Evolutionary conservation across 2,888 invertebrate genomes (phyloP).

Genomic region (Watsonalla binaria): DNA sequence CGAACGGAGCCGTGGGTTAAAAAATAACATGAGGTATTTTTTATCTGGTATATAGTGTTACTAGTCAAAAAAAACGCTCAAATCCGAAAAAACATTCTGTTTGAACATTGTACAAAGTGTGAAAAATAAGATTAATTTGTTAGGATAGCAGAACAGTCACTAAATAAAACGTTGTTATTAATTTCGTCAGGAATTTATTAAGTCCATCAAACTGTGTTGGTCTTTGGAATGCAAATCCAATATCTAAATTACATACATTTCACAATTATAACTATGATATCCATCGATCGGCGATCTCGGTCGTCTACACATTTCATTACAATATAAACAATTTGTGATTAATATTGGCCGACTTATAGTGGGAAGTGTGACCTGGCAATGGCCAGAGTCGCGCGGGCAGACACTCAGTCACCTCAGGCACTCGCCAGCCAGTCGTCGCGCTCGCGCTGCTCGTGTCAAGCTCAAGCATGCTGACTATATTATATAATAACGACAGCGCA

Average conservation of each 20-base stretch:
- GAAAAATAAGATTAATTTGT: neutral
- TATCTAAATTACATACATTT: constrained; percentile 57
- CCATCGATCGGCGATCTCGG: constrained; percentile 17
- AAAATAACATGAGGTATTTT: too few relatives aligned
- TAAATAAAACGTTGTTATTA: constrained; percentile 26
- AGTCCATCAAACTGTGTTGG: constrained; percentile 73
- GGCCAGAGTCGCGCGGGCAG: neutral
- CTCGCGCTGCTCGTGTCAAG: constrained; percentile 31
- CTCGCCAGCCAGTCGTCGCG: neutral
- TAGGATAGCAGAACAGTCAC: neutral
- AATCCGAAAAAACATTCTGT: neutral
- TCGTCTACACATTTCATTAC: constrained; percentile 16
- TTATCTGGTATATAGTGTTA: too few relatives aligned
- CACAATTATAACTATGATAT: constrained; percentile 49
- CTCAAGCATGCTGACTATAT: constrained; percentile 55
- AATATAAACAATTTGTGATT: constrained; percentile 13
- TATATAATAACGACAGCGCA: constrained; percentile 25
- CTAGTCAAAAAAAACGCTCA: too few relatives aligned
- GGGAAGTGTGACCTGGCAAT: neutral
- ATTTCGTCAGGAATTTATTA: constrained; percentile 53
- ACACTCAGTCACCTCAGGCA: neutral
- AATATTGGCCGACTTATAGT: constrained; percentile 3
- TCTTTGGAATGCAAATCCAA: constrained; percentile 74
- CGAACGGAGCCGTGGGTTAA: too few relatives aligned
- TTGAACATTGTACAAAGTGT: neutral